Evolutionary conservation across 2,888 invertebrate genomes (phyloP).

Genomic region (Sphinx pinastri): DNA sequence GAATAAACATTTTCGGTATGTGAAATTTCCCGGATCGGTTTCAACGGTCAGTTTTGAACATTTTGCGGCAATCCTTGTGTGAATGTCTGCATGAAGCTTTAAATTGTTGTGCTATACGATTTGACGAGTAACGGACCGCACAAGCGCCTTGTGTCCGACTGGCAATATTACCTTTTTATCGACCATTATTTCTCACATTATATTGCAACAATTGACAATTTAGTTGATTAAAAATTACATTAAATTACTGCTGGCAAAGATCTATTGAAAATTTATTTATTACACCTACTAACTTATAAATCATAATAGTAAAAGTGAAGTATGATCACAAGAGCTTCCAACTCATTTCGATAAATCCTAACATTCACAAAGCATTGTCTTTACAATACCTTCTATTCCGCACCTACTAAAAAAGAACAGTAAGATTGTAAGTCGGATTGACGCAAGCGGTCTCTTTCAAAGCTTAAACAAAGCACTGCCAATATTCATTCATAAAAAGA

Average conservation of each 20-base stretch:
- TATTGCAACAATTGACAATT: neutral
- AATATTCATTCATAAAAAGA: slow-evolving; percentile 67
- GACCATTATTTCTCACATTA: neutral
- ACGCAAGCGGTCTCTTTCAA: slow-evolving; percentile 37
- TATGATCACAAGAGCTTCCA: no score
- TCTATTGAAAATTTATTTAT: no score
- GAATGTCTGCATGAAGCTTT: slow-evolving; percentile 75
- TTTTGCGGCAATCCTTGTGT: slow-evolving; percentile 70
- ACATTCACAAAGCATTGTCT: neutral
- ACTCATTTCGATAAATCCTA: neutral
- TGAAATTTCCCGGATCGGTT: slow-evolving; percentile 82
- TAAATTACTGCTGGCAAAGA: neutral
- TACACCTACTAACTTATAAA: no score
- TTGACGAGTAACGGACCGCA: slow-evolving; percentile 30
- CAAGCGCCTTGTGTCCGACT: neutral
- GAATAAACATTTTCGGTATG: slow-evolving; percentile 84
- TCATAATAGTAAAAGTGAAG: neutral
- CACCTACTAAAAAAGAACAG: neutral
- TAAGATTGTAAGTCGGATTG: slow-evolving; percentile 29
- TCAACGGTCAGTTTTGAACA: slow-evolving; percentile 78
- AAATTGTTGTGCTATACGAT: slow-evolving; percentile 40
- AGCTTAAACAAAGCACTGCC: slow-evolving; percentile 60
- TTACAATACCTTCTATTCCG: neutral
- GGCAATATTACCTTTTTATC: neutral
- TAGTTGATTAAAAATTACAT: neutral